A percentile compares a stretch with the other conserved stretches of the same genome.
These are phyloP conservation scores for Notamacropus eugenii DNA, from an alignment of 2,797 vertebrate species.

Conservation along the genomic window DNA sequence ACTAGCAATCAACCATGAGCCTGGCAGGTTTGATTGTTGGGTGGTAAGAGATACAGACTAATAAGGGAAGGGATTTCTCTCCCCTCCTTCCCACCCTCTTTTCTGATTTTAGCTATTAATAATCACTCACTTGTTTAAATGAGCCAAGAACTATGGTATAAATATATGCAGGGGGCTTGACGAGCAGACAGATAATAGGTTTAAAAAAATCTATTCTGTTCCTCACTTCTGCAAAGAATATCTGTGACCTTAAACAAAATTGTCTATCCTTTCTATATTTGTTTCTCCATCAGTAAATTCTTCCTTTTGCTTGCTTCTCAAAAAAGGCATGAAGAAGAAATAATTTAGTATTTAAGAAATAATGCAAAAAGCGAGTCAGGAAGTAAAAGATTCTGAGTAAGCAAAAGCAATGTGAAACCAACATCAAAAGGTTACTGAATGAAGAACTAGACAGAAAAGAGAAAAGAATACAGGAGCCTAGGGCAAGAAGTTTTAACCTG, in stretches of 20 bases:
- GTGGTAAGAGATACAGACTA: not conserved
- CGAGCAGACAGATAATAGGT: not conserved
- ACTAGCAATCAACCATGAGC: conserved; percentile 10
- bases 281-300: conserved; percentile 27
- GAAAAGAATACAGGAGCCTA: not conserved
- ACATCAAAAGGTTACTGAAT: not conserved
- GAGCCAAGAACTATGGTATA: not conserved
- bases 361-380: conserved; percentile 15
- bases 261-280: not conserved
- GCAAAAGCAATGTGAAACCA: not conserved
- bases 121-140: not conserved
- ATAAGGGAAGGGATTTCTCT: not conserved
- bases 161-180: not conserved
- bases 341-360: not conserved
- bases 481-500: not conserved
- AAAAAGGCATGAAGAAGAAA: conserved; percentile 38
- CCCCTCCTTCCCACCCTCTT: not conserved
- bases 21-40: not conserved
- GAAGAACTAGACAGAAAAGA: not conserved
- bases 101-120: not conserved
- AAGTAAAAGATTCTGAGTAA: conserved; percentile 28
- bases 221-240: not conserved
- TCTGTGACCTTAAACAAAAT: conserved; percentile 8
- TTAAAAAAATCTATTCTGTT: not conserved
- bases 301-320: conserved; percentile 18